Base-by-base conservation (phyloP, 1,140 invertebrate genomes). In the Campoletis sonorensis region DNA sequence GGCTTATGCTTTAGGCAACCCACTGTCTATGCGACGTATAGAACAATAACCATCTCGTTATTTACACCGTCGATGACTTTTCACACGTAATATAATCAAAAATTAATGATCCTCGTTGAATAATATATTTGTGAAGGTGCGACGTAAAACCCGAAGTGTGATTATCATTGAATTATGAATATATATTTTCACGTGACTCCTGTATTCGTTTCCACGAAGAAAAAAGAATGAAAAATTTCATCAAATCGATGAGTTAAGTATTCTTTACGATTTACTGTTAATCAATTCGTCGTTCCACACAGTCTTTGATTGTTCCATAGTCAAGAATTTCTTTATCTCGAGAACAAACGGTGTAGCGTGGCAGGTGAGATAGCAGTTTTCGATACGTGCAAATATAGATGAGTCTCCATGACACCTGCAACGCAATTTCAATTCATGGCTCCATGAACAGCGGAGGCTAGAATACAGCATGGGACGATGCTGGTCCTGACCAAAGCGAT, bases 41-140 rank as follows among this genome's bases (percentile, higher is more conserved):
- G 26, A 27, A 30, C 18, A 70, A 79, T 78, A 78, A 78, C 54
- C 21, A 64, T 37, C 61, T 23, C 8, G 37, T 78, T 78, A 78
- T 78, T 78, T 78, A 78, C 21, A 61, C 67, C 71, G 67, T 54
- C 79, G 40, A 72, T 45, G 67, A 72, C 18, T 71, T 16, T 70
- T 49, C 70, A 72, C 16, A 10, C 70, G n/a, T 23, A 79, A 54
- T 79, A 71, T 70, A 79, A 79, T 71, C 54, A 79, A 79, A 33
- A 11, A 54, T 54, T 54, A 45, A 45, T 45, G 18, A 77, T 64
- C 54, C 40, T 49, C 18, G 72, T 75, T 18, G 37, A 27, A 23
- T 30, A 67, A 58, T 0, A 58, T 21, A n/a, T 10, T n/a, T 23
- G 16, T 58, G 10, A 10, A 21, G 5, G 3, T 21, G 0, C 54